Evolutionary conservation across 2,797 vertebrate species (phyloP).

Genomic region (Gallinago nigripennis): DNA sequence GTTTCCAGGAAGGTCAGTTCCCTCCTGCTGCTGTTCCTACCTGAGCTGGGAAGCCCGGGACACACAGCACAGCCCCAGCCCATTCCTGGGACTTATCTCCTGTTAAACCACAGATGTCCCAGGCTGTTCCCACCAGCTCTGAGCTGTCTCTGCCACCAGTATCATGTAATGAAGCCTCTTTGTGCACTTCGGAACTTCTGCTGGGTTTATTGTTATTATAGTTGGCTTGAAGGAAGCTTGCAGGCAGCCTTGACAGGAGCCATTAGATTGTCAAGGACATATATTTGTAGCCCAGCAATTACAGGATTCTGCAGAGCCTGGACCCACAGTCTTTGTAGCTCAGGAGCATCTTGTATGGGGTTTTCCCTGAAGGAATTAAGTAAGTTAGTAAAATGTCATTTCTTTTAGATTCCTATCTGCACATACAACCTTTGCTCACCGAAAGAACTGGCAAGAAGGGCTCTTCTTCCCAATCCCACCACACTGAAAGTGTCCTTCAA

Average conservation of each 20-base stretch:
- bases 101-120: background rate
- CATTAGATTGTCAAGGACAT: background rate
- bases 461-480: background rate
- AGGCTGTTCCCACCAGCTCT: background rate
- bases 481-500: background rate
- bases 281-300: background rate
- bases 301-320: background rate
- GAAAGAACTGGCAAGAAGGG: background rate
- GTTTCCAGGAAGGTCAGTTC: background rate
- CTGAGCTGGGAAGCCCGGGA: background rate
- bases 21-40: background rate
- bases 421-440: background rate
- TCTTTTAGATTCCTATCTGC: background rate
- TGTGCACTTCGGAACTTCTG: background rate
- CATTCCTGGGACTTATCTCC: background rate
- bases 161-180: background rate
- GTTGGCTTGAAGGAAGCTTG: background rate
- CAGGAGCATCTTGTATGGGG: background rate
- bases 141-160: background rate
- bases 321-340: background rate
- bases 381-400: background rate
- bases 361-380: background rate
- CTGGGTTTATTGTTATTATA: background rate
- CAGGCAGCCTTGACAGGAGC: background rate
- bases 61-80: background rate